These are phyloP conservation scores for Reinhardtius hippoglossoides DNA, from an alignment of 2,113 vertebrate genomes.

Conservation along the genomic window DNA sequence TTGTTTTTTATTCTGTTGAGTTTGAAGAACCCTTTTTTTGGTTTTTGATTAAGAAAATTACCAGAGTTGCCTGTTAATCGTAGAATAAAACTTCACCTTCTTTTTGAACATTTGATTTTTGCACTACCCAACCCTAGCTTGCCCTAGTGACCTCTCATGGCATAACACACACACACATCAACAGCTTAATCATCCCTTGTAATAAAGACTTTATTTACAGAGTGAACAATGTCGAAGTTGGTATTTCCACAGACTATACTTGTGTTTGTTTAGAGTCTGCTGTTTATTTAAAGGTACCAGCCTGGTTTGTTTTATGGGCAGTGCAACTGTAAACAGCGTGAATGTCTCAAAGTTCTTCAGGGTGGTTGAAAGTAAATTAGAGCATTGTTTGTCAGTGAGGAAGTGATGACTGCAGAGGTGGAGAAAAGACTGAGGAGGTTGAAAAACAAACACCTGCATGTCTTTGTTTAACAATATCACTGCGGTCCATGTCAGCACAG, in stretches of 20 bases:
- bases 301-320: slow-evolving; percentile 55
- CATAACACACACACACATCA: too few relatives aligned
- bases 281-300: slow-evolving; percentile 66
- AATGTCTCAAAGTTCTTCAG: not conserved
- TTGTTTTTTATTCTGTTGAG: too few relatives aligned
- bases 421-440: slow-evolving; percentile 1
- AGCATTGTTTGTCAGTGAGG: slow-evolving; percentile 5
- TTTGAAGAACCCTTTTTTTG: too few relatives aligned
- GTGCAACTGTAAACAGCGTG: slow-evolving; percentile 44
- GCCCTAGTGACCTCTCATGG: too few relatives aligned
- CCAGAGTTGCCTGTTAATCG: too few relatives aligned
- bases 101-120: too few relatives aligned
- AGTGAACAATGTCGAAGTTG: slow-evolving; percentile 10
- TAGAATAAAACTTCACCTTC: too few relatives aligned
- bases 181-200: not conserved
- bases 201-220: slow-evolving; percentile 8
- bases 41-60: too few relatives aligned
- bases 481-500: not conserved
- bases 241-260: slow-evolving; percentile 27
- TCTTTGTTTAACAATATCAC: slow-evolving; percentile 17
- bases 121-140: too few relatives aligned
- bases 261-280: slow-evolving; percentile 28
- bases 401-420: not conserved
- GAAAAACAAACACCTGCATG: slow-evolving; percentile 3
- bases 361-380: slow-evolving; percentile 20